Evolutionary conservation across 2,888 invertebrate genomes (phyloP).

Genomic region (Stenolophus ochropezus): DNA sequence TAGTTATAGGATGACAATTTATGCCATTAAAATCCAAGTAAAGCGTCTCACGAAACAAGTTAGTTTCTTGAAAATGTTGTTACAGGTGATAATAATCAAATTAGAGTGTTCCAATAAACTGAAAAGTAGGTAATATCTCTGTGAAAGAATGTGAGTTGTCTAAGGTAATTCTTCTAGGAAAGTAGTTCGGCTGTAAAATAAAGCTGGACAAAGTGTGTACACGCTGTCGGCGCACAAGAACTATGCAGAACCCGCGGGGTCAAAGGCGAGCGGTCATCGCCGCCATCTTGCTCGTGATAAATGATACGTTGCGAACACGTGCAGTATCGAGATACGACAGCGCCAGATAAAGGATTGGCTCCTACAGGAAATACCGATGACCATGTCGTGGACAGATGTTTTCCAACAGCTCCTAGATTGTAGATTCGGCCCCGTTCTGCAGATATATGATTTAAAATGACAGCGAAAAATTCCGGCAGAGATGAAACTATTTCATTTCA

Average conservation of each 20-base stretch:
- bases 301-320: conserved; percentile 48
- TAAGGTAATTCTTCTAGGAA: no score
- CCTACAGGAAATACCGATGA: conserved; percentile 35
- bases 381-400: conserved; percentile 38
- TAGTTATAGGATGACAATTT: no score
- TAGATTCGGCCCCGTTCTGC: neutral
- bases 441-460: conserved; percentile 26
- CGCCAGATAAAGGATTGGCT: conserved; percentile 38
- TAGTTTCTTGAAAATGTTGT: no score
- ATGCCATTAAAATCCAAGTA: no score
- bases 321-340: conserved; percentile 44
- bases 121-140: no score
- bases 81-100: no score
- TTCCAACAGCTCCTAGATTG: conserved; percentile 29
- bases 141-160: no score
- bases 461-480: conserved; percentile 12
- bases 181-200: no score
- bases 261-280: conserved; percentile 33
- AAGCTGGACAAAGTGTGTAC: neutral
- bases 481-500: conserved; percentile 20
- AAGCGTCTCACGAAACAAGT: no score
- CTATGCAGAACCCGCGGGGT: conserved; percentile 21
- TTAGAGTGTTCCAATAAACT: no score
- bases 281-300: conserved; percentile 45
- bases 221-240: conserved; percentile 8